Conservation (phyloP, 2,113 vertebrate species). For the Catagonus wagneri region DNA sequence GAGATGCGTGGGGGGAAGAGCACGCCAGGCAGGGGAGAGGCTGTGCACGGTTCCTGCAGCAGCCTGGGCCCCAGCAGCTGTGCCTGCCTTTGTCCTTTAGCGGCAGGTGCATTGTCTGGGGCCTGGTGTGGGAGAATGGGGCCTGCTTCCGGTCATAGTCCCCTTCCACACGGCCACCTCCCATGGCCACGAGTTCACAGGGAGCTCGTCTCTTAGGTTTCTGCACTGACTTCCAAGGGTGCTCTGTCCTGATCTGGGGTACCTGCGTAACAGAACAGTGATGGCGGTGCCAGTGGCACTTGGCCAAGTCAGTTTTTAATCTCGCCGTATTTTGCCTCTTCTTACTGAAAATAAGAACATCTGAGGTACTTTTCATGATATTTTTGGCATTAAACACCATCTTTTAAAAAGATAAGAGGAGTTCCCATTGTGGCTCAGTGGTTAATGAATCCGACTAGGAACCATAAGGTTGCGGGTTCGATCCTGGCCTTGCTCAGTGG, state of each 20-base stretch:
- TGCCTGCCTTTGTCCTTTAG: not conserved
- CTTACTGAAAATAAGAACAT: constrained; percentile 70
- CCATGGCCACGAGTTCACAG: not conserved
- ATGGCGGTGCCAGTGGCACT: not conserved
- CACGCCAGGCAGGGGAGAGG: too few species aligned
- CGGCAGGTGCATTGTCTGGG: not conserved
- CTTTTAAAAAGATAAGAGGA: constrained; percentile 19
- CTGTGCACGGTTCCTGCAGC: too few species aligned
- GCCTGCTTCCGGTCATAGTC: not conserved
- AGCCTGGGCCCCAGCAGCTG: too few species aligned
- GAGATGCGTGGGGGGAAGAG: too few species aligned
- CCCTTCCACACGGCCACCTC: not conserved
- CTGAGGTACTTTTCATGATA: constrained; percentile 68
- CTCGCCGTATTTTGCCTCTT: constrained; percentile 65
- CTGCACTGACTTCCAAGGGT: not conserved
- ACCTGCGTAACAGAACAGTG: not conserved
- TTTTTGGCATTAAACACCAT: constrained; percentile 59
- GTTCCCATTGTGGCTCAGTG: too few species aligned
- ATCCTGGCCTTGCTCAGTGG: too few species aligned
- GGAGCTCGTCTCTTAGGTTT: not conserved
- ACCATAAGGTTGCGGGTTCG: too few species aligned
- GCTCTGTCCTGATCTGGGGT: not conserved
- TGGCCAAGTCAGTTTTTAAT: constrained; percentile 54
- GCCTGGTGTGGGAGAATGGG: not conserved
- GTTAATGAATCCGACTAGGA: too few species aligned